phyloP scores from a whole-genome alignment of 2,113 vertebrate genomes.

The Elanoides forficatus region DNA sequence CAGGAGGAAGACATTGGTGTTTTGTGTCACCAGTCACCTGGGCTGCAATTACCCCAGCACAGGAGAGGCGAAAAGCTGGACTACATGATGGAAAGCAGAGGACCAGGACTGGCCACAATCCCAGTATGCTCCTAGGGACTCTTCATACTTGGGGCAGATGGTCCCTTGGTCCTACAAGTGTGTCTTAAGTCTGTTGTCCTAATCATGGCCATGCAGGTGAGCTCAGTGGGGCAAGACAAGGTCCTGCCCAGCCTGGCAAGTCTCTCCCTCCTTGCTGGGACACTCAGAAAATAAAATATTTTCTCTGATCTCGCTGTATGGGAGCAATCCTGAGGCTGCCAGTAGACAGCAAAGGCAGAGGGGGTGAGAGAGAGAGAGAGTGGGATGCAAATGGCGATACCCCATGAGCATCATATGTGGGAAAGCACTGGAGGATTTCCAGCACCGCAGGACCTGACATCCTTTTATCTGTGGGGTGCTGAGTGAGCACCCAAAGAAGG shows the following conservation, averaged over 20 bases:
- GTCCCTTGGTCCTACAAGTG: neutral
- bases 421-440: neutral
- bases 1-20: neutral
- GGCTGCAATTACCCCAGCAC: neutral
- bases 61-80: neutral
- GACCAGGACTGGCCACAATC: neutral
- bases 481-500: neutral
- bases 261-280: neutral
- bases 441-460: neutral
- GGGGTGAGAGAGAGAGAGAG: neutral
- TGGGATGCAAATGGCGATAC: rapidly evolving
- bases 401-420: rapidly evolving
- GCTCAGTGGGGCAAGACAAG: neutral
- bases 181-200: neutral
- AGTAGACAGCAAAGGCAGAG: neutral
- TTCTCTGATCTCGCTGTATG: neutral
- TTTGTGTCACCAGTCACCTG: neutral
- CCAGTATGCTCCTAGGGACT: neutral
- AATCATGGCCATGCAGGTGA: neutral
- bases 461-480: neutral
- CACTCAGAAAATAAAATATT: neutral
- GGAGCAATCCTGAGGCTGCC: neutral
- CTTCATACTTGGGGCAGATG: neutral
- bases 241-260: neutral
- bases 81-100: neutral